Base-by-base conservation (phyloP, 2,797 vertebrate species). In the Pseudochirops corinnae region DNA sequence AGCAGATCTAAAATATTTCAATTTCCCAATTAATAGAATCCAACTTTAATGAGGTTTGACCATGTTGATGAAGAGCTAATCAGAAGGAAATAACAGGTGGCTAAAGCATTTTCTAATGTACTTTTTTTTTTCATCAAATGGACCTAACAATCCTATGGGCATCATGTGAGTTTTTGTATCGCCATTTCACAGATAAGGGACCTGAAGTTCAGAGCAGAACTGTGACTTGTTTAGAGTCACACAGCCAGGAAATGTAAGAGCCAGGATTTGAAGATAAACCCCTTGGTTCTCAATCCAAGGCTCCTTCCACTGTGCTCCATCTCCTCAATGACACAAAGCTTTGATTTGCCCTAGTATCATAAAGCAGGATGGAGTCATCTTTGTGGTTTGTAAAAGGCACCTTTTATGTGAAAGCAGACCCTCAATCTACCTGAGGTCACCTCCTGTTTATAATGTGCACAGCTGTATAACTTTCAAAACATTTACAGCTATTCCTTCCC, bases 11-110 rank as follows among this genome's bases (percentile, higher is more conserved):
- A 93, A 95, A 21, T 74, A 11, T 46, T 18, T 92, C 4, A 90
- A 13, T 94, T 95, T 60, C n/a, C 31, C 60, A 67, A 33, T 93
- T 26, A 92, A 82, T 16, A 57, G 26, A 92, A 58, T 46, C 58
- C 5, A 92, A 31, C 16, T 90, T 29, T 90, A 53, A 4, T n/a
- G 14, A 58, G 0, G 21, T 74, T 60, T 58, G 96, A 18, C 62
- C 16, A 87, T 58, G 92, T 97, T 92, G 91, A 26, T 93, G 50
- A 93, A 56, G n/a, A 90, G 21, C 29, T 62, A 58, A 93, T 94
- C 82, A 56, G 39, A 87, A 87, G 39, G 39, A 87, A 87, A 50
- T 50, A 87, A 33, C 74, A 87, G 39, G 74, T 46, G 74, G 21
- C 24, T 50, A 87, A 87, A 50, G 21, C 46, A 46, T 26, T 50